Conservation (phyloP, 2,797 vertebrate species). For the Craterocephalus amniculus region DNA sequence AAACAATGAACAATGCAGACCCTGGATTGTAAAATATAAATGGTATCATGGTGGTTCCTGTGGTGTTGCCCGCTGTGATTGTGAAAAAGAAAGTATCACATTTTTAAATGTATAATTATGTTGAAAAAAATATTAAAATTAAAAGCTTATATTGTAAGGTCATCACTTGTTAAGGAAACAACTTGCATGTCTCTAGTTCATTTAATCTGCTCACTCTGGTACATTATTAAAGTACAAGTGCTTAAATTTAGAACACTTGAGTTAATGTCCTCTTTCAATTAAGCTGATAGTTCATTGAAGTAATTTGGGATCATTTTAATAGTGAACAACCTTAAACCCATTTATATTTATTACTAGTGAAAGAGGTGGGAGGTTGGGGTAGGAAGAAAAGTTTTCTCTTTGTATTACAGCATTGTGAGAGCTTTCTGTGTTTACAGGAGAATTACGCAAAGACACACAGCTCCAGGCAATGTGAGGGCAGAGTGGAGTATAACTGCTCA, state of each 20-base stretch:
- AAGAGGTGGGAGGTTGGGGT: background rate
- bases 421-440: background rate
- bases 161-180: too few species aligned
- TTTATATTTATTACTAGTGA: background rate
- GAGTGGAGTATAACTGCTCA: slow-evolving; percentile 63
- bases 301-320: background rate
- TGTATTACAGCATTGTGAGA: background rate
- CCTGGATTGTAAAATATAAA: too few species aligned
- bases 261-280: background rate
- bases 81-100: too few species aligned
- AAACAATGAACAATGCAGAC: too few species aligned
- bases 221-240: background rate
- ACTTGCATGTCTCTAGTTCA: too few species aligned
- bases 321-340: background rate
- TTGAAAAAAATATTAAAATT: too few species aligned
- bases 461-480: slow-evolving; percentile 48
- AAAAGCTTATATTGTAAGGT: too few species aligned
- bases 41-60: too few species aligned
- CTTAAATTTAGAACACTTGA: background rate
- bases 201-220: too few species aligned
- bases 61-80: too few species aligned
- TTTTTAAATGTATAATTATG: too few species aligned
- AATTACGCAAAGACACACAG: slow-evolving; percentile 31
- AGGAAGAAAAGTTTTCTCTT: background rate
- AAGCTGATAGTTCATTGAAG: background rate